A percentile compares a stretch with the other conserved stretches of the same genome.
Conservation (phyloP, 2,797 vertebrate species). For the Tinamus major region DNA sequence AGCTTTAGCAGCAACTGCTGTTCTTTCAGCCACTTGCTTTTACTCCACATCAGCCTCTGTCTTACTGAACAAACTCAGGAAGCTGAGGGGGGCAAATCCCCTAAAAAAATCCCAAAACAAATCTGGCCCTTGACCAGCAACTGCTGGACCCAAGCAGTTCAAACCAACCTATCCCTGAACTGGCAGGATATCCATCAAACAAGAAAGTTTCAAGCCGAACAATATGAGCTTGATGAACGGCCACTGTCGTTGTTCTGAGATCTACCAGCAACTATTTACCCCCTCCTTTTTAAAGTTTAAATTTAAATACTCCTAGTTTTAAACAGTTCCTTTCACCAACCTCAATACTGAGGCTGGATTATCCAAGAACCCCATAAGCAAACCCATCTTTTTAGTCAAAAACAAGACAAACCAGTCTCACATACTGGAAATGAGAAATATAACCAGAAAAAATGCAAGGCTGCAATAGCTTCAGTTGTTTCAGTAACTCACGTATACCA, state of each 20-base stretch:
- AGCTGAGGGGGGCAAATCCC: not conserved
- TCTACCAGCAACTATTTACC: no score
- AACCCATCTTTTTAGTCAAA: not conserved
- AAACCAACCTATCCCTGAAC: not conserved
- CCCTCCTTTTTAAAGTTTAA: no score
- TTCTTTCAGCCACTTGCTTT: not conserved
- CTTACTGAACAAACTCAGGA: not conserved
- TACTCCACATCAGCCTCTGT: not conserved
- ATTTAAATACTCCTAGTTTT: no score
- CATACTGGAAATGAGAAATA: not conserved
- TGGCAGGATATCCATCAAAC: not conserved
- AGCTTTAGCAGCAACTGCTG: not conserved
- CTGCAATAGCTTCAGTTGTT: not conserved
- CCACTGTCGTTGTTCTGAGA: not conserved
- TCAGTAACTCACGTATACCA: not conserved
- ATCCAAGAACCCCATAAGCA: not conserved
- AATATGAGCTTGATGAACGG: not conserved
- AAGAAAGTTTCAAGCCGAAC: not conserved
- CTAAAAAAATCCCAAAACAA: not conserved
- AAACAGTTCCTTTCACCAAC: no score
- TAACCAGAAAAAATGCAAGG: not conserved
- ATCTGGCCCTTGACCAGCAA: not conserved
- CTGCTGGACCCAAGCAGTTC: not conserved
- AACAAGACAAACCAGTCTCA: not conserved
- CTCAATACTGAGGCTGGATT: no score